Evolutionary conservation across 1,140 invertebrate species (phyloP).

Genomic region (Drosophila pallidifrons): DNA sequence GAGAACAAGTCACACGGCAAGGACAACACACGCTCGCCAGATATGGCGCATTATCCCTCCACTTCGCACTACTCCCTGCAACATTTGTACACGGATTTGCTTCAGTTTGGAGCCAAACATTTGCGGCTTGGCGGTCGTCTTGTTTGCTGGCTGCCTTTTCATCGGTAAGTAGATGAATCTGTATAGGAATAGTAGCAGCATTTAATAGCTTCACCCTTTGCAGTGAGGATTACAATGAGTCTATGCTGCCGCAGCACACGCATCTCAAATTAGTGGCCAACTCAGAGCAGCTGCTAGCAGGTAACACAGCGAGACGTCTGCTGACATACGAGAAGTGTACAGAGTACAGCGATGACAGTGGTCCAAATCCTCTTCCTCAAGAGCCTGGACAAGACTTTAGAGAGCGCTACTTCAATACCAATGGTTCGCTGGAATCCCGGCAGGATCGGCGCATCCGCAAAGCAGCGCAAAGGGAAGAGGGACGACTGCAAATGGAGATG

Average conservation of each 20-base stretch:
- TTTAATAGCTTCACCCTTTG: not conserved
- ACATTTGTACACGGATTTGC: conserved; percentile 93
- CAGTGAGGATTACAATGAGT: conserved; percentile 91
- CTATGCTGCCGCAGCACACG: conserved; percentile 91
- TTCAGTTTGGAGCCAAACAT: conserved; percentile 92
- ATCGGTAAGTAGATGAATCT: conserved; percentile 86
- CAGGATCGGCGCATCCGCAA: conserved; percentile 85
- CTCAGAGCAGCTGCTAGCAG: conserved; percentile 94
- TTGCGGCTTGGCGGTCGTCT: conserved; percentile 91
- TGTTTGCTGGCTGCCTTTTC: conserved; percentile 97
- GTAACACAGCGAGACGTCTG: conserved; percentile 91
- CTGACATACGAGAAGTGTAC: conserved; percentile 94
- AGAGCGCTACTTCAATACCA: conserved; percentile 87
- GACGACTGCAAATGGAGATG: conserved; percentile 69
- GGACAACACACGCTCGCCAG: conserved; percentile 66
- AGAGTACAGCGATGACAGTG: conserved; percentile 78
- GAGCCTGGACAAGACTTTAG: conserved; percentile 59
- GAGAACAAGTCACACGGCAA: conserved; percentile 88
- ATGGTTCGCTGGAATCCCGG: conserved; percentile 87
- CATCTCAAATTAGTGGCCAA: conserved; percentile 92
- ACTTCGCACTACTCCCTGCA: conserved; percentile 94
- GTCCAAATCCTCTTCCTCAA: conserved; percentile 49
- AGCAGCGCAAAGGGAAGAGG: conserved; percentile 66
- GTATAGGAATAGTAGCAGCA: not conserved
- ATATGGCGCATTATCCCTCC: conserved; percentile 87